phyloP scores from a whole-genome alignment of 2,113 vertebrate species.

The Trogon surrucura region DNA sequence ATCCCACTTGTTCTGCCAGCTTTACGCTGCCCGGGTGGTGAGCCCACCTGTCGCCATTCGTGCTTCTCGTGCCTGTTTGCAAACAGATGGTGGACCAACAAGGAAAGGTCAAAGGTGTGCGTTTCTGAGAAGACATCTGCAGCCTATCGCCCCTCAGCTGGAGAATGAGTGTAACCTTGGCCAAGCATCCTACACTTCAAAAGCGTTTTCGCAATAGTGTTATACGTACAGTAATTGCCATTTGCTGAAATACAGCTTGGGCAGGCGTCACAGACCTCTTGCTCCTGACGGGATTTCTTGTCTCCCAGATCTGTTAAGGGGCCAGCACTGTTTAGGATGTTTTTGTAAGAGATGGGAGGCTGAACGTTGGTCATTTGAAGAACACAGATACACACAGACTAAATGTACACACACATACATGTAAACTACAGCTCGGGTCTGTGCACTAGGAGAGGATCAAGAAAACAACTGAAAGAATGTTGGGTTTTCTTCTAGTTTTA shows the following conservation, averaged over 20 bases:
- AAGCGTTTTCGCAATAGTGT: background rate
- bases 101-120: background rate
- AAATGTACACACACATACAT: background rate
- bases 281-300: background rate
- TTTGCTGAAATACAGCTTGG: background rate
- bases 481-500: background rate
- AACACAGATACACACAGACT: background rate
- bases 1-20: background rate
- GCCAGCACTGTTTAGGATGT: background rate
- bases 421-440: background rate
- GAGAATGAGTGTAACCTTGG: background rate
- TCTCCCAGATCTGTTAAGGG: background rate
- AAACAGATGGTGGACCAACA: rapidly evolving
- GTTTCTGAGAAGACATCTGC: background rate
- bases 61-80: background rate
- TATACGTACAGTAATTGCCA: background rate
- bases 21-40: rapidly evolving
- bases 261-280: background rate
- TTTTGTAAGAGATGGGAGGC: background rate
- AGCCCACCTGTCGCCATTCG: rapidly evolving
- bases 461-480: background rate
- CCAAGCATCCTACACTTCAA: background rate
- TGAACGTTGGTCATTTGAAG: background rate
- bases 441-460: background rate
- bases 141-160: background rate